phyloP scores from a whole-genome alignment of 2,113 vertebrate genomes.

The Sceloporus undulatus region DNA sequence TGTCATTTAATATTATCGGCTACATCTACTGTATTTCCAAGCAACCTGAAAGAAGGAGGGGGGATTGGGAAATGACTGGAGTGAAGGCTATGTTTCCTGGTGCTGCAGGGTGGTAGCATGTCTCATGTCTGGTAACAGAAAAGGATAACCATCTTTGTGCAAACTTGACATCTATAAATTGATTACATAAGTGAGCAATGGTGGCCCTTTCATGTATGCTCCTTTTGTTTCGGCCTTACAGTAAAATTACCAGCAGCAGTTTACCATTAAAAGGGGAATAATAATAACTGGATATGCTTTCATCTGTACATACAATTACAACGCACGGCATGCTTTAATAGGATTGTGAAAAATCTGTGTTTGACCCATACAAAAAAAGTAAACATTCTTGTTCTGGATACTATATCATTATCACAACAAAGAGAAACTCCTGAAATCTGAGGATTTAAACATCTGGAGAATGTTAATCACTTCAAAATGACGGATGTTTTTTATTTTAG shows the following conservation, averaged over 20 bases:
- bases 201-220: conserved; percentile 84
- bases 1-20: conserved; percentile 75
- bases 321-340: conserved; percentile 82
- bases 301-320: conserved; percentile 88
- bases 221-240: conserved; percentile 83
- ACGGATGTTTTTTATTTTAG: conserved; percentile 91
- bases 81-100: conserved; percentile 3
- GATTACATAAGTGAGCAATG: conserved; percentile 83
- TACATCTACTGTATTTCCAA: conserved; percentile 64
- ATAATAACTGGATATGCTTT: conserved; percentile 88
- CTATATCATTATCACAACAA: conserved; percentile 94
- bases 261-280: conserved; percentile 87
- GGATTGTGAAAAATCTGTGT: conserved; percentile 87
- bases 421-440: conserved; percentile 89
- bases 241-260: conserved; percentile 87
- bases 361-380: conserved; percentile 88
- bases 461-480: conserved; percentile 91
- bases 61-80: conserved; percentile 17
- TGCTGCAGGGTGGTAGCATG: conserved; percentile 80
- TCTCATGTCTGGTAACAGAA: conserved; percentile 72
- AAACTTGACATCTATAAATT: conserved; percentile 82
- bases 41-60: conserved; percentile 44
- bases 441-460: conserved; percentile 91
- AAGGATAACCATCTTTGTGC: conserved; percentile 79
- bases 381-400: conserved; percentile 90